phyloP scores from a whole-genome alignment of 2,797 vertebrate genomes.

The Ambastaia sidthimunki region DNA sequence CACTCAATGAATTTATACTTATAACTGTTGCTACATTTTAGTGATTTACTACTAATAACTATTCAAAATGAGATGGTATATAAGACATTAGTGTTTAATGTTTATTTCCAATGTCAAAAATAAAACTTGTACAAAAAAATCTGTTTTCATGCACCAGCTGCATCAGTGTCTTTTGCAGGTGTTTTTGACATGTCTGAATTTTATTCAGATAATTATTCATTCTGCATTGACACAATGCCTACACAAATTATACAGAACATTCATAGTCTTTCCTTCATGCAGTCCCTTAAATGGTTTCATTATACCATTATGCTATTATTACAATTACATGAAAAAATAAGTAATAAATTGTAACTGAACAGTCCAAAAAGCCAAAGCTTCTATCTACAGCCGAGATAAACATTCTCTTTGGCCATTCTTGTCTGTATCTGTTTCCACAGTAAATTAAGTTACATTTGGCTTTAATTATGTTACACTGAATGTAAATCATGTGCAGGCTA shows the following conservation, averaged over 20 bases:
- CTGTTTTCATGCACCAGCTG: not conserved
- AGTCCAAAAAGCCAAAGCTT: conserved; percentile 18
- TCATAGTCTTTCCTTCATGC: conserved; percentile 37
- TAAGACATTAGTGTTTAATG: not conserved
- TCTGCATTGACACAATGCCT: conserved; percentile 19
- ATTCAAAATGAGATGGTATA: not conserved
- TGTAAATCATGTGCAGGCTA: not conserved
- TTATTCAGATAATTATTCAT: not conserved
- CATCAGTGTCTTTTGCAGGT: not conserved
- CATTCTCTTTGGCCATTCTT: not conserved
- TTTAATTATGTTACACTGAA: not conserved
- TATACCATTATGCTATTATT: conserved; percentile 5
- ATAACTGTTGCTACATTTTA: not conserved
- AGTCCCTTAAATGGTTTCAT: not conserved
- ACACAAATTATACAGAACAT: conserved; percentile 45
- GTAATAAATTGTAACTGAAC: conserved; percentile 28
- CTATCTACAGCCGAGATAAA: not conserved
- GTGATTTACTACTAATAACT: not conserved
- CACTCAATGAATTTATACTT: not conserved
- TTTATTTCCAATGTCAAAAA: conserved; percentile 21
- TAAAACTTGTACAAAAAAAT: not conserved
- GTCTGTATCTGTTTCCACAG: not conserved
- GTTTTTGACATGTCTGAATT: not conserved
- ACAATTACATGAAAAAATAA: conserved; percentile 48
- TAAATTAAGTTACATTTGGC: not conserved